These are phyloP conservation scores for Haliclona indistincta DNA, from an alignment of 37 sponge, comb jelly and placozoan species.

Conservation along the genomic window DNA sequence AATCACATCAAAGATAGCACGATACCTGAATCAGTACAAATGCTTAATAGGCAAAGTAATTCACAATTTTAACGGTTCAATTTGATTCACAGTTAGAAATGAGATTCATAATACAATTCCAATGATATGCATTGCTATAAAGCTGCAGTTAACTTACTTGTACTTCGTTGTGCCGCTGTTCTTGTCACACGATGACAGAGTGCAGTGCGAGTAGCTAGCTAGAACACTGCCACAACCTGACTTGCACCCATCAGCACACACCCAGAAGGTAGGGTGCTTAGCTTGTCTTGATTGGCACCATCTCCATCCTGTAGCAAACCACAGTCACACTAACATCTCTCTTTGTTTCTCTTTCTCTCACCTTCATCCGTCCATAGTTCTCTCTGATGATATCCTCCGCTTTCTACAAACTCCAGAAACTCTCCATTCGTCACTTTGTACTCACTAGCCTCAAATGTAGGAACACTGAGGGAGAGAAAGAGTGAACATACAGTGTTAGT, in stretches of 20 bases:
- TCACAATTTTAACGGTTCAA: background rate
- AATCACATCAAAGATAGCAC: slow-evolving; percentile 85
- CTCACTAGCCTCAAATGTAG: slow-evolving; percentile 78
- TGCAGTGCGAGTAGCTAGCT: slow-evolving; percentile 76
- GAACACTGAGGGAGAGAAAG: slow-evolving; percentile 63
- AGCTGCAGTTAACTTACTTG: background rate
- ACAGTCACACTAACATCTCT: background rate
- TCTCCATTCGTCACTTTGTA: slow-evolving; percentile 80
- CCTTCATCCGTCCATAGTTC: slow-evolving; percentile 91
- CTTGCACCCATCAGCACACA: slow-evolving; percentile 78
- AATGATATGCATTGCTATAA: no score
- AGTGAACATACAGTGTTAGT: no score
- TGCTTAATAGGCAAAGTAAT: background rate
- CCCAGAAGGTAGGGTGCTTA: slow-evolving; percentile 87
- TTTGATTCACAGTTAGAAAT: background rate
- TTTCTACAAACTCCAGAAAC: slow-evolving; percentile 81
- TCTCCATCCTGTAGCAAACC: slow-evolving; percentile 71
- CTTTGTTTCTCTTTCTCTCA: background rate
- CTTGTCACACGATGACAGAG: background rate
- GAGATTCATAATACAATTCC: no score
- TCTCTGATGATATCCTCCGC: slow-evolving; percentile 64
- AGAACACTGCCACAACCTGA: slow-evolving; percentile 73
- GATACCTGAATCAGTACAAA: slow-evolving; percentile 54
- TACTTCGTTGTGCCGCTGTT: background rate
- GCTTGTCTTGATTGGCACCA: slow-evolving; percentile 73